Base-by-base conservation (phyloP, 1,140 invertebrate genomes). In the Andricus grossulariae region DNA sequence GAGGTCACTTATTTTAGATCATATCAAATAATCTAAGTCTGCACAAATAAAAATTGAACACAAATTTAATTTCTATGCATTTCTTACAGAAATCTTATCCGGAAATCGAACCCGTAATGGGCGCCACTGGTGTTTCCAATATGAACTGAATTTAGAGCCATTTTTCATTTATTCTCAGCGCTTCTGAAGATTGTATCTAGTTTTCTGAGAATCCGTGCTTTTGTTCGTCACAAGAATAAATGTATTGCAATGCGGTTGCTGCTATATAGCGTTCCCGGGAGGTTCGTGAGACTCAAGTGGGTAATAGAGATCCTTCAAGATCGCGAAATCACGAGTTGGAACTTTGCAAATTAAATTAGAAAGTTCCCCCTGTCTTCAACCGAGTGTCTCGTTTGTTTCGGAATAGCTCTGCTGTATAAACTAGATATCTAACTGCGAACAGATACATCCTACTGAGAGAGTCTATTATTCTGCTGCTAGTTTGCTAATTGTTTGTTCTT, bases 341-440 rank as follows among this genome's bases (percentile, higher is more conserved):
- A 83, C 79, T 85, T 83, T 76, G 80, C 75, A 84, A 81, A 87
- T 87, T 81, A 82, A 86, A 86, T 86, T 86, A 83, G 83, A 78
- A 86, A 86, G 84, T 86, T 86, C 73, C 72, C 45, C 76, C 60
- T 81, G 78, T 76, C 75, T 81, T 81, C 78, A 73, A 78, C 73
- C 77, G 74, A 72, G 78, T 78, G 73, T 84, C 82, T 88, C 82
- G 79, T 85, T 82, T 84, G 83, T 85, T 81, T 82, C 75, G 73
- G 25, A 66, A 66, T 66, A 66, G 57, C 19, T 21, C 16, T 2
- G 15, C 39, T 45, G 39, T 10, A 45, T 45, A 45, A 45, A 45
- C 39, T 45, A 45, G 39, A 45, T 11, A 45, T 45, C 39, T 45
- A 10, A 45, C 39, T 45, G 39, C 39, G 7, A 45, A 11, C 39